These are phyloP conservation scores for Cliona cf. orientalis DNA, from an alignment of 37 sponge, comb jelly and placozoan species.

Conservation along the genomic window DNA sequence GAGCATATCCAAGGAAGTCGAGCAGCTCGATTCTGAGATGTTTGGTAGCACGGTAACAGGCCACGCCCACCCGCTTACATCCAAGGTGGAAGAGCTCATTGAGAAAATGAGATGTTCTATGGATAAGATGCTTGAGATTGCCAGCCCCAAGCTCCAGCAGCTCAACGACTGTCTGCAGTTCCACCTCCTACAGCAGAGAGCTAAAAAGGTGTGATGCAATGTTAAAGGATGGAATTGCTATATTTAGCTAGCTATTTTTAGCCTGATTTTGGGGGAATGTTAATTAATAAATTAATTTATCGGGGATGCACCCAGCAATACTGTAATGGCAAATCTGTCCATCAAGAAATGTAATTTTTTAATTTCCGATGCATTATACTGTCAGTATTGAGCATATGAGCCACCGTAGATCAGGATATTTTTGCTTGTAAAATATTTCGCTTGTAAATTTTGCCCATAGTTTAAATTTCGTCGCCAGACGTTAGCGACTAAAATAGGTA, in stretches of 20 bases:
- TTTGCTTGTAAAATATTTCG: too few relatives aligned
- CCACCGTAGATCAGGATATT: too few relatives aligned
- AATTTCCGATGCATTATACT: too few relatives aligned
- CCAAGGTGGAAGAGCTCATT: constrained; percentile 13
- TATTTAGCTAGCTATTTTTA: background rate
- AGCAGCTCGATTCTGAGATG: constrained; percentile 26
- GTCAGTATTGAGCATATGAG: too few relatives aligned
- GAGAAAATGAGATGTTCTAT: background rate
- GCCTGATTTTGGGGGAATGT: too few relatives aligned
- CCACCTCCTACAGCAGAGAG: constrained; percentile 23
- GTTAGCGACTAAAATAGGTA: too few relatives aligned
- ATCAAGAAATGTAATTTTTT: too few relatives aligned
- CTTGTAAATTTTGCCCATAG: too few relatives aligned
- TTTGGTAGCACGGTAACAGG: constrained; percentile 13
- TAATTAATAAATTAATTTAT: too few relatives aligned
- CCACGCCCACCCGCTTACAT: background rate
- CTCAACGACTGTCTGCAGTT: constrained; percentile 40
- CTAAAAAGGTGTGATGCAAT: constrained; percentile 19
- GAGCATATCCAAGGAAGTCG: constrained; percentile 7
- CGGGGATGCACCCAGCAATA: too few relatives aligned
- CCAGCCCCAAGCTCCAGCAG: background rate
- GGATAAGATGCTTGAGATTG: constrained; percentile 7
- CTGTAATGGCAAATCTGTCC: too few relatives aligned
- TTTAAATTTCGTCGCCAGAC: too few relatives aligned
- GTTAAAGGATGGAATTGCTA: background rate